Percentiles rank a stretch among this genome's conserved stretches.
Evolutionary conservation across 2,113 vertebrate species (phyloP).

Genomic region (rabbit (Oryctolagus cuniculus)): mOryCun1.1 NC_091448.1:20281501-20282000

Average conservation of each 20-base stretch:
- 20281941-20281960: background rate
- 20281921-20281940: background rate
- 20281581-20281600: slow-evolving; percentile 42
- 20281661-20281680: background rate
- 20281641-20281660: background rate
- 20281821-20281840: slow-evolving; percentile 43
- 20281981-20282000: background rate
- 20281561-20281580: background rate
- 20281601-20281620: background rate
- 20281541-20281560: background rate
- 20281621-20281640: background rate
- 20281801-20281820: background rate
- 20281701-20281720: slow-evolving; percentile 8
- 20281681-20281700: background rate
- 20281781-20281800: slow-evolving; percentile 33
- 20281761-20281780: background rate
- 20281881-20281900: slow-evolving; percentile 2
- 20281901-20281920: background rate
- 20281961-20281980: background rate
- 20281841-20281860: background rate
- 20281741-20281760: slow-evolving; percentile 22
- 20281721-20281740: background rate
- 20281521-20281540: slow-evolving; percentile 26
- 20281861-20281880: slow-evolving; percentile 23
- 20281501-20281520: slow-evolving; percentile 31